Conservation (phyloP, 37 sponge, comb jelly and placozoan species). For the Ephydatia muelleri region DNA sequence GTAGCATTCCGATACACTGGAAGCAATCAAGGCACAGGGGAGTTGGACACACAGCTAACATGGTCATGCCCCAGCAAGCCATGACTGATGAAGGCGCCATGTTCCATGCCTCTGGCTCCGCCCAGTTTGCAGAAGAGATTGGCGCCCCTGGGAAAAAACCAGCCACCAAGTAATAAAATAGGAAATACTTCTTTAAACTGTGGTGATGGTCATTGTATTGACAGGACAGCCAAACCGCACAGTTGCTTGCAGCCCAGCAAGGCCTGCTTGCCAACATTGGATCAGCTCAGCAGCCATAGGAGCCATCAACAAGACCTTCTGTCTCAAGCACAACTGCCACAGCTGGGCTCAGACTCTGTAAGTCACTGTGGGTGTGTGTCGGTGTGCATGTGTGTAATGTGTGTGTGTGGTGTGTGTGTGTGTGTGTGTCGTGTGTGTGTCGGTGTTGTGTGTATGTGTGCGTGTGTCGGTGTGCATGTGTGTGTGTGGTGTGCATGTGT, state of each 20-base stretch:
- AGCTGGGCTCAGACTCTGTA: constrained; percentile 73
- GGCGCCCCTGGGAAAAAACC: constrained; percentile 33
- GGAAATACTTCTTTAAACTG: not conserved
- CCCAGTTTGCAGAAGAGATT: constrained; percentile 38
- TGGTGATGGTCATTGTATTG: not conserved
- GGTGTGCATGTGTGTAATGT: too few relatives aligned
- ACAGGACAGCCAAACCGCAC: constrained; percentile 48
- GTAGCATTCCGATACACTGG: constrained; percentile 44
- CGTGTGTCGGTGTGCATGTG: constrained; percentile 5
- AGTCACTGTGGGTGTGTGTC: constrained; percentile 32
- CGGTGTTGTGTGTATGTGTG: not conserved
- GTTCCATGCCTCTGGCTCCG: constrained; percentile 12
- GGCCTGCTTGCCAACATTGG: constrained; percentile 49
- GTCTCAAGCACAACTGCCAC: constrained; percentile 41
- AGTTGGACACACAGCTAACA: constrained; percentile 24
- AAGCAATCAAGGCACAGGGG: constrained; percentile 49
- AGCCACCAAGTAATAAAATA: not conserved
- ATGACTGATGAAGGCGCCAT: constrained; percentile 26
- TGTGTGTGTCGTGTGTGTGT: not conserved
- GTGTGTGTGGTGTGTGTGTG: too few relatives aligned
- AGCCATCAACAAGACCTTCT: constrained; percentile 20
- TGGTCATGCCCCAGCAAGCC: constrained; percentile 29
- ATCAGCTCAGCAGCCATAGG: constrained; percentile 30
- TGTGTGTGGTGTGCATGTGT: not conserved
- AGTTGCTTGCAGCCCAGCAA: constrained; percentile 70